Evolutionary conservation across 2,113 vertebrate species (phyloP).

Genomic region (Sorex araneus): DNA sequence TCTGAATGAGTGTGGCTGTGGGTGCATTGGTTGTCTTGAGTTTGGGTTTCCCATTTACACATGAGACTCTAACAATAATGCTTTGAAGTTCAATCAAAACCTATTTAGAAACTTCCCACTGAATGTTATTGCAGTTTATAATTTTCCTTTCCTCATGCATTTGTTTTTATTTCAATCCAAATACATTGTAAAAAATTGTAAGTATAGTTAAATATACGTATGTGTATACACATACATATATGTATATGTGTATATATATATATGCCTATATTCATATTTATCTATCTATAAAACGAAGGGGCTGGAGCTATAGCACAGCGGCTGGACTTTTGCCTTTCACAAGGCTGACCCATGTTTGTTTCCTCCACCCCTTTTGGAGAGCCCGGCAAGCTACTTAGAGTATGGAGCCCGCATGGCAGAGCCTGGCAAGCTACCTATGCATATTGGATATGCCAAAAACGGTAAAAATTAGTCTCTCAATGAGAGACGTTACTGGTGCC

Average conservation of each 20-base stretch:
- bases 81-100: conserved; percentile 9
- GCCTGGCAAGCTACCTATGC: too few species aligned
- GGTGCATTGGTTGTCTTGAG: not conserved
- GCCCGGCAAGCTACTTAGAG: too few species aligned
- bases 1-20: not conserved
- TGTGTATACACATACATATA: not conserved
- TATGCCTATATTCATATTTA: too few species aligned
- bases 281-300: not conserved
- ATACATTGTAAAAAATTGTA: not conserved
- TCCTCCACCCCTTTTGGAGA: too few species aligned
- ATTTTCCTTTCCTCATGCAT: not conserved
- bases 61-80: not conserved
- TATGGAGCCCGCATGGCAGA: too few species aligned
- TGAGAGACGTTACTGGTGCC: too few species aligned
- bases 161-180: conserved; percentile 48
- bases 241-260: not conserved
- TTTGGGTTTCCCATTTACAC: not conserved
- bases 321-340: too few species aligned
- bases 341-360: too few species aligned
- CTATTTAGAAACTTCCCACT: not conserved
- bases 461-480: too few species aligned
- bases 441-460: too few species aligned
- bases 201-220: too few species aligned
- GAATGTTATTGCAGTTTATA: not conserved
- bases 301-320: too few species aligned